Percentiles rank a stretch among this genome's conserved stretches.
Conservation (phyloP, 1,140 invertebrate species). For the Hermatobates lingyangjiaoensis region DNA sequence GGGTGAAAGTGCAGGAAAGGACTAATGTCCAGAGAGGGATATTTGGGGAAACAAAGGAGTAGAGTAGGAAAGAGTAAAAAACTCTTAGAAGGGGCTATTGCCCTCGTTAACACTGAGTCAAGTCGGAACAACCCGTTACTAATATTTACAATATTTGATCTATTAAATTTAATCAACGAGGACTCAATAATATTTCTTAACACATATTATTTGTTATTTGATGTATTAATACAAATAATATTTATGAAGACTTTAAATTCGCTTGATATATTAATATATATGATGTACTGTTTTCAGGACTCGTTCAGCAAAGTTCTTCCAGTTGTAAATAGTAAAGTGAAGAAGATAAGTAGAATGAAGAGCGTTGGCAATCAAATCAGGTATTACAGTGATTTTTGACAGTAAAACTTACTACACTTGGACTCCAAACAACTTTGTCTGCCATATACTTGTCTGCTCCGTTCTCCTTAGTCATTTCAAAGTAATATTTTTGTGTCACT, state of each 20-base stretch:
- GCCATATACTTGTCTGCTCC: background rate
- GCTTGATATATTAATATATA: background rate
- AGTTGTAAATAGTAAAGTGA: slow-evolving; percentile 15
- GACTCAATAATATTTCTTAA: too few relatives aligned
- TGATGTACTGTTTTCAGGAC: slow-evolving; percentile 8
- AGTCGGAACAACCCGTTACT: too few relatives aligned
- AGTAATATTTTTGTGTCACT: background rate
- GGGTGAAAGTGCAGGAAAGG: too few relatives aligned
- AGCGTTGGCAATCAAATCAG: slow-evolving; percentile 50
- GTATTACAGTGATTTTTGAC: slow-evolving; percentile 27
- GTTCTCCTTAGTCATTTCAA: background rate
- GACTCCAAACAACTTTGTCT: background rate
- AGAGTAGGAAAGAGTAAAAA: background rate
- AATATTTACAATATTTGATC: too few relatives aligned
- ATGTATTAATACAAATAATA: background rate
- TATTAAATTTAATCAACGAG: too few relatives aligned
- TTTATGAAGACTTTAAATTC: background rate
- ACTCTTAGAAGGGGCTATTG: too few relatives aligned
- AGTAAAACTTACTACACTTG: background rate
- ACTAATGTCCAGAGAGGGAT: too few relatives aligned
- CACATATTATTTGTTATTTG: background rate
- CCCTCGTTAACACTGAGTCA: too few relatives aligned
- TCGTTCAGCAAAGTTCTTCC: slow-evolving; percentile 11
- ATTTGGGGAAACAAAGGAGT: too few relatives aligned
- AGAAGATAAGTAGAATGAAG: slow-evolving; percentile 38